Base-by-base conservation (phyloP, 2,888 invertebrate genomes). In the Orthosia gracilis region DNA sequence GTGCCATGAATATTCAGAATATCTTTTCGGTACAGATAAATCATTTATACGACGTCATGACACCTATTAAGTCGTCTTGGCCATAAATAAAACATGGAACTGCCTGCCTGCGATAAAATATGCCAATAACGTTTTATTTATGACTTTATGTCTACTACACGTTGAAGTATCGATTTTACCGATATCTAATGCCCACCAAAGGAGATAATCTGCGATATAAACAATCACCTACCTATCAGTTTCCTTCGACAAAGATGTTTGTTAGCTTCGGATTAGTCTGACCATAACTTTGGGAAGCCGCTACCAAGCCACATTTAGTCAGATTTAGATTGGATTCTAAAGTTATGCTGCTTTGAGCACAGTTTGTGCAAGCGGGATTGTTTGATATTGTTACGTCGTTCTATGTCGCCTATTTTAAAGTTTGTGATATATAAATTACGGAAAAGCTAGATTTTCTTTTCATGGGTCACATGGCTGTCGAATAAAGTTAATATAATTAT, bases 11-110 rank as follows among this genome's bases (percentile, higher is more conserved):
- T 65, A 82, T 65, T 70, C 13, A 13, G 40, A 40, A 59, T 73
- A 65, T 70, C 26, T 70, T 65, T 69, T 49, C 15, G 13, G 26
- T 5, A 61, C 45, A 58, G 61, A 72, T 67, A 84, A 55, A 49
- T 31, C 45, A 50, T 55, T 59, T 58, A 69, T 71, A 64, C 4
- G 52, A 31, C 18, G 17, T 58, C 63, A 52, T 67, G 52, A 47
- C 50, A 23, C 31, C 12, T 65, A 55, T 50, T 58, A 45, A 21
- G 31, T 65, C 55, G 47, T 67, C 15, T n/a, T 58, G 47, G 18
- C 21, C 31, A 50, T 83, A 66, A 68, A 50, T 83, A 66, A 68
- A 83, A 57, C 23, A 45, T 52, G 13, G 17, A 63, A 71, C 50
- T 62, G 47, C 47, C 52, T 69, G 49, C 63, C 52, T 18, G 21